phyloP scores from a whole-genome alignment of 2,113 vertebrate species.

The Ptilonorhynchus violaceus region DNA sequence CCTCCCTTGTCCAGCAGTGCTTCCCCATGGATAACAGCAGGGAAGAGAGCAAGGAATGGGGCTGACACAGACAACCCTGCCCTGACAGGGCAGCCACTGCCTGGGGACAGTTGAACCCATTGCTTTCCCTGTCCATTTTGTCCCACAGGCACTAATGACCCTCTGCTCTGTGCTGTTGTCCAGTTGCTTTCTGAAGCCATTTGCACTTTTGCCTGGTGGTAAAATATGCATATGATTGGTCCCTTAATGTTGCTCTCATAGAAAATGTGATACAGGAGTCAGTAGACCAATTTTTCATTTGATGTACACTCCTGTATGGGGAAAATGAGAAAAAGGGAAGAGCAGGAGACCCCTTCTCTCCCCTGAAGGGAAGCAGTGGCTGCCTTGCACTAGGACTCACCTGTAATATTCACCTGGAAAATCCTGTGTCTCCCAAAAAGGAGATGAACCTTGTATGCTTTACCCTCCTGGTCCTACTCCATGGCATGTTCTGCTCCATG shows the following conservation, averaged over 20 bases:
- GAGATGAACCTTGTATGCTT: not conserved
- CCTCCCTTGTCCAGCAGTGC: not conserved
- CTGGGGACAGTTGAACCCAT: not conserved
- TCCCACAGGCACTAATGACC: not conserved
- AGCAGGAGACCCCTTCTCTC: not conserved
- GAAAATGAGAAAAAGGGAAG: not conserved
- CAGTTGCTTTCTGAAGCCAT: not conserved
- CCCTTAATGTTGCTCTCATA: not conserved
- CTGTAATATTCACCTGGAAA: not conserved
- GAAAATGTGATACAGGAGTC: not conserved
- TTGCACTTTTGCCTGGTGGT: not conserved
- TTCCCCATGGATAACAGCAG: not conserved
- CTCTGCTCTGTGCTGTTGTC: not conserved
- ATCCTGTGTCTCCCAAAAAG: not conserved
- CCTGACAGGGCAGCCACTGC: not conserved
- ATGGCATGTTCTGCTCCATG: not conserved
- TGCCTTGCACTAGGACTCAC: not conserved
- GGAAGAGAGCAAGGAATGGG: not conserved
- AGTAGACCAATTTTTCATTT: not conserved
- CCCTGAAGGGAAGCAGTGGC: not conserved
- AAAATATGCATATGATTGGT: not conserved
- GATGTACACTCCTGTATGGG: not conserved
- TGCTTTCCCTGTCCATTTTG: not conserved
- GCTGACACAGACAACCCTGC: accelerated
- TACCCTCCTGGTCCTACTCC: not conserved